These are phyloP conservation scores for Brachionus manjavacas DNA, from an alignment of 1,140 invertebrate genomes.

Conservation along the genomic window DNA sequence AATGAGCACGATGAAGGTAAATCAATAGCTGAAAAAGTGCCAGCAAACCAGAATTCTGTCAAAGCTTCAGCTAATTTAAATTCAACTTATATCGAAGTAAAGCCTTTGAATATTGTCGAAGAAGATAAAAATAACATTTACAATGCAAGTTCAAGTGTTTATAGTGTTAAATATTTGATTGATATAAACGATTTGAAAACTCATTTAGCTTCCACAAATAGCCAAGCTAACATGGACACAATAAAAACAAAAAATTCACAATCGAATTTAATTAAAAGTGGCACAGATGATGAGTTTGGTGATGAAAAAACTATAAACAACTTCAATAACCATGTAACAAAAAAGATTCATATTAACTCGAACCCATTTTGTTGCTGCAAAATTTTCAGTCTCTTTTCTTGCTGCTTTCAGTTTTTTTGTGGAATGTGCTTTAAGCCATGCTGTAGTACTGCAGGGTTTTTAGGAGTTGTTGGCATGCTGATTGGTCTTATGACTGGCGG, in stretches of 20 bases:
- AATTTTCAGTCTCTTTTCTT: neutral
- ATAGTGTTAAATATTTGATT: slow-evolving; percentile 23
- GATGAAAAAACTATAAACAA: slow-evolving; percentile 7
- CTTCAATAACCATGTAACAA: slow-evolving; percentile 9
- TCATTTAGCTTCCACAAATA: neutral
- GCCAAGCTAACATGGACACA: neutral
- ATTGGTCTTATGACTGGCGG: neutral
- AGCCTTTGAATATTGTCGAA: neutral
- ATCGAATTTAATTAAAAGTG: neutral
- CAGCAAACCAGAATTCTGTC: neutral
- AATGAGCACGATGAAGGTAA: neutral
- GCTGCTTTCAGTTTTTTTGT: neutral
- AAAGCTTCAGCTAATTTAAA: neutral
- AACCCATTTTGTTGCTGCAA: neutral
- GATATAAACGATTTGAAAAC: slow-evolving; percentile 33
- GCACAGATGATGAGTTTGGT: neutral
- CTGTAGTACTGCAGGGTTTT: slow-evolving; percentile 23
- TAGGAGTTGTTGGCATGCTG: neutral
- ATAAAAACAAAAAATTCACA: neutral
- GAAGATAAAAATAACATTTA: slow-evolving; percentile 13
- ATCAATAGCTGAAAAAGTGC: neutral
- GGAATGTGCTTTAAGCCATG: slow-evolving; percentile 10
- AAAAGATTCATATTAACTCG: slow-evolving; percentile 4
- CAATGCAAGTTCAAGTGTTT: slow-evolving; percentile 1
- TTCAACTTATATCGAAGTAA: slow-evolving; percentile 21